phyloP scores from a whole-genome alignment of 2,797 vertebrate genomes.

The Danio albolineatus region DNA sequence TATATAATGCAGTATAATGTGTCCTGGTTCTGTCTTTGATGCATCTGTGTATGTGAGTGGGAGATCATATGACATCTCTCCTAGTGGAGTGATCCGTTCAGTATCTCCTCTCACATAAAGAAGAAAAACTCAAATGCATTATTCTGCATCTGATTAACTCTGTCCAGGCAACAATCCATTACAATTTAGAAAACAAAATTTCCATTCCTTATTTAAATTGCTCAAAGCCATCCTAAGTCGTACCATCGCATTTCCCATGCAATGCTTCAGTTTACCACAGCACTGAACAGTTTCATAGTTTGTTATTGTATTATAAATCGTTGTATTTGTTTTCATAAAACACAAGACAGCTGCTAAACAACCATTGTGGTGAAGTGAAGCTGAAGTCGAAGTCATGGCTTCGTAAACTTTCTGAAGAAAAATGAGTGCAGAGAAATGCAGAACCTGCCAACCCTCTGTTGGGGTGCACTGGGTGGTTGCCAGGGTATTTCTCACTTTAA shows the following conservation, averaged over 20 bases:
- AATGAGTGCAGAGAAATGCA: conserved; percentile 59
- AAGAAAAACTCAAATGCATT: conserved; percentile 19
- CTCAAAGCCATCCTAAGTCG: conserved; percentile 27
- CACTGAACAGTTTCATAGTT: conserved; percentile 12
- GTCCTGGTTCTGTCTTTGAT: conserved; percentile 74
- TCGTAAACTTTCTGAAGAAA: conserved; percentile 19
- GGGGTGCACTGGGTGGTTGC: background rate
- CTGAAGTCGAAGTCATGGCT: conserved; percentile 18
- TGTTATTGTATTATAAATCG: background rate
- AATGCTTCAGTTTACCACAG: conserved; percentile 2
- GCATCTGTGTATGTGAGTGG: conserved; percentile 58
- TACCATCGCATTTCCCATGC: background rate
- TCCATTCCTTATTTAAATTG: conserved; percentile 6
- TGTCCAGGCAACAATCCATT: background rate
- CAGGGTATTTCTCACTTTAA: background rate
- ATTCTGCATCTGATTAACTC: conserved; percentile 43
- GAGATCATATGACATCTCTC: conserved; percentile 52
- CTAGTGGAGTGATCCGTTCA: conserved; percentile 9
- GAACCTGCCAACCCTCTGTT: background rate
- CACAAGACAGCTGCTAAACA: conserved; percentile 31
- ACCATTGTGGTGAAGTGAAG: conserved; percentile 6
- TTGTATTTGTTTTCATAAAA: conserved; percentile 34
- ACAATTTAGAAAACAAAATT: too few species aligned
- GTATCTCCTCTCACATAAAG: conserved; percentile 4
- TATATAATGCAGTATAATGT: conserved; percentile 65